A percentile compares a stretch with the other conserved stretches of the same genome.
Evolutionary conservation across 2,888 invertebrate species (phyloP).

Genomic region (Choreutis nemorana): DNA sequence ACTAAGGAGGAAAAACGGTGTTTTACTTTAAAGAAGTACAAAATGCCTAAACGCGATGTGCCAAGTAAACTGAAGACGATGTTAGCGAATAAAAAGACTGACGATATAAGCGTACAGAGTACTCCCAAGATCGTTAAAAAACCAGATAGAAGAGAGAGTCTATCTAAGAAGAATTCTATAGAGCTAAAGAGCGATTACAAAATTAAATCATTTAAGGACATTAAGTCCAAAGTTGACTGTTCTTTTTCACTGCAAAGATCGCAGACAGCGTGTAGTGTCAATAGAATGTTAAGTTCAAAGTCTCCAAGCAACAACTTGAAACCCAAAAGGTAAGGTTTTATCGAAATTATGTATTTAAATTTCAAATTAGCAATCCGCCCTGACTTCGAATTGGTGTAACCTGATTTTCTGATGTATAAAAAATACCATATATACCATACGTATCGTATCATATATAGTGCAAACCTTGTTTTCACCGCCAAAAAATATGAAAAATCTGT

Average conservation of each 20-base stretch:
- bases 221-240: slow-evolving; percentile 84
- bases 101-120: slow-evolving; percentile 63
- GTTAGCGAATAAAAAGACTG: slow-evolving; percentile 66
- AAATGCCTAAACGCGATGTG: slow-evolving; percentile 81
- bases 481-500: no score
- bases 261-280: slow-evolving; percentile 56
- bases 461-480: no score
- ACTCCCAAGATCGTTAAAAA: slow-evolving; percentile 68
- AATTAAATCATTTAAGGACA: slow-evolving; percentile 80
- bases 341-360: background rate
- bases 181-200: slow-evolving; percentile 81
- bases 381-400: no score
- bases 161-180: slow-evolving; percentile 56
- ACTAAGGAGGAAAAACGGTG: slow-evolving; percentile 61
- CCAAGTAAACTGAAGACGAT: slow-evolving; percentile 79
- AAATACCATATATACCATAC: no score
- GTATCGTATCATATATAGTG: no score
- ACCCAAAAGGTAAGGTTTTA: slow-evolving; percentile 48
- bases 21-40: slow-evolving; percentile 72
- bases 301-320: slow-evolving; percentile 46
- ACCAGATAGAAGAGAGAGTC: slow-evolving; percentile 75
- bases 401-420: no score
- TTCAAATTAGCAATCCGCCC: no score
- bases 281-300: slow-evolving; percentile 53
- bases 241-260: slow-evolving; percentile 57